phyloP scores from a whole-genome alignment of 2,888 invertebrate genomes.

The Bugula neritina region DNA sequence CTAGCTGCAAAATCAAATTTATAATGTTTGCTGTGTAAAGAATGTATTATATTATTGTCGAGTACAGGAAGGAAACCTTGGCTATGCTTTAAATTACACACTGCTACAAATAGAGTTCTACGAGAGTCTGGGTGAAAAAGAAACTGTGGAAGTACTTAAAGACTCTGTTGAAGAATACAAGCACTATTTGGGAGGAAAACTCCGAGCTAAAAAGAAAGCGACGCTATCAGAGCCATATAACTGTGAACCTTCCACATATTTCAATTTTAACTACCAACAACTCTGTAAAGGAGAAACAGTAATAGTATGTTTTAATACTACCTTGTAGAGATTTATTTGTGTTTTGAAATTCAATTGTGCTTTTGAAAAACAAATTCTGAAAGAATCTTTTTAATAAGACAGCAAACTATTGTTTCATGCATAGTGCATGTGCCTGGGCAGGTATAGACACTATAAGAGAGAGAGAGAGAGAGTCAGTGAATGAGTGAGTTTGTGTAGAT shows the following conservation, averaged over 20 bases:
- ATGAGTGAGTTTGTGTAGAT: too few species aligned
- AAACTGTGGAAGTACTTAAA: not conserved
- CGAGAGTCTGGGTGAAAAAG: not conserved
- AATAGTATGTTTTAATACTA: too few species aligned
- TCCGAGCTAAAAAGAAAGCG: not conserved
- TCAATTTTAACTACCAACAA: not conserved
- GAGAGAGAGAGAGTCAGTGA: too few species aligned
- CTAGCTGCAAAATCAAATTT: too few species aligned
- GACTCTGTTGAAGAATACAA: not conserved
- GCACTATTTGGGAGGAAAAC: not conserved
- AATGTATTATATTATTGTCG: too few species aligned
- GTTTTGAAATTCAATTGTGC: too few species aligned
- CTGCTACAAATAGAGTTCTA: not conserved
- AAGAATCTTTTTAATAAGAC: not conserved
- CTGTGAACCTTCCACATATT: not conserved
- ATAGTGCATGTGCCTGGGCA: too few species aligned
- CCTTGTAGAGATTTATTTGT: too few species aligned
- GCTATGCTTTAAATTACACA: not conserved
- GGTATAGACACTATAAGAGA: too few species aligned
- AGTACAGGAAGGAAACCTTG: not conserved
- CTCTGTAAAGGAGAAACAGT: not conserved
- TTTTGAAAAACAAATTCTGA: not conserved
- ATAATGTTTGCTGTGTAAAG: too few species aligned
- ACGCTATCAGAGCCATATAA: not conserved
- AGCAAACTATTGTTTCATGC: not conserved